Percentiles rank a stretch among this genome's conserved stretches.
These are phyloP conservation scores for Siniperca undulata DNA, from an alignment of 2,797 vertebrate genomes.

Conservation along the genomic window DNA sequence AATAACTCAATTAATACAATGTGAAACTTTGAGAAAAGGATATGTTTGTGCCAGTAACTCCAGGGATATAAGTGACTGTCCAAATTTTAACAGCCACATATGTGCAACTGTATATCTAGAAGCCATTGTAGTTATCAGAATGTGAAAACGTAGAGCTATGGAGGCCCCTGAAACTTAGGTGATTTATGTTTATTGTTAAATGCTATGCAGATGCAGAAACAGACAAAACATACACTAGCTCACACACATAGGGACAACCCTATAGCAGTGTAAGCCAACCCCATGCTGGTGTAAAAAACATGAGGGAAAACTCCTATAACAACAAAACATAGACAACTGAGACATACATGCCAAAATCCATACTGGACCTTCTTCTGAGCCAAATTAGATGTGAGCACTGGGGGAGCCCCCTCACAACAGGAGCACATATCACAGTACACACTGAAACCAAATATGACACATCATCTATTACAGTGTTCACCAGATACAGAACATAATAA, in stretches of 20 bases:
- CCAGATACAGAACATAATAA: conserved; percentile 36
- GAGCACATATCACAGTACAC: conserved; percentile 41
- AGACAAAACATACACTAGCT: conserved; percentile 57
- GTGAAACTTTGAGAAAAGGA: not conserved
- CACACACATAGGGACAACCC: conserved; percentile 20
- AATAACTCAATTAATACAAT: not conserved
- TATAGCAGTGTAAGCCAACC: conserved; percentile 44
- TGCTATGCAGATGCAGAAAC: conserved; percentile 41
- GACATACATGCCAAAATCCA: conserved; percentile 43
- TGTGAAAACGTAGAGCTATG: not conserved
- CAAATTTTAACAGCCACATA: not conserved
- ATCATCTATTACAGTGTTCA: conserved; percentile 55
- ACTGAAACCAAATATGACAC: conserved; percentile 64
- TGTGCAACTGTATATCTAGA: conserved; percentile 1
- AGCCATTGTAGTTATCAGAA: conserved; percentile 1
- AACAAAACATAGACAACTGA: conserved; percentile 32
- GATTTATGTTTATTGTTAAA: conserved; percentile 53
- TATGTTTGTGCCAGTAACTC: not conserved
- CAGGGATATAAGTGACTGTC: not conserved
- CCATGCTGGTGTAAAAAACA: conserved; percentile 47
- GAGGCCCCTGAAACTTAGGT: not conserved
- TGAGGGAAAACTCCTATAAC: conserved; percentile 24
- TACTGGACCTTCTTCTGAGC: conserved; percentile 37
- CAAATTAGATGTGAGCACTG: conserved; percentile 61
- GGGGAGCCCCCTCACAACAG: conserved; percentile 47